These are phyloP conservation scores for Oplegnathus fasciatus DNA, from an alignment of 2,113 vertebrate species.

Conservation along the genomic window DNA sequence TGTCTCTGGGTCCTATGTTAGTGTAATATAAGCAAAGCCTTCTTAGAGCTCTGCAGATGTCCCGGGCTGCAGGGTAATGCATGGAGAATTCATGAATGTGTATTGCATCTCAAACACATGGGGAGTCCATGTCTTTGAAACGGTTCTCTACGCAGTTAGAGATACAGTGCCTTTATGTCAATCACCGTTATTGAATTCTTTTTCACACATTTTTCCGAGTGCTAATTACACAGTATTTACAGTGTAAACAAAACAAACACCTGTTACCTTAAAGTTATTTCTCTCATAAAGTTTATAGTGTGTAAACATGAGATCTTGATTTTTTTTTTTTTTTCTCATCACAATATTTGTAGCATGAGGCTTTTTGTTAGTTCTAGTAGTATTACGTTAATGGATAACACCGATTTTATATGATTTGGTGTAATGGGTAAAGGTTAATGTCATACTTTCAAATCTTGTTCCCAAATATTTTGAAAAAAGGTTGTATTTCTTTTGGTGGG, in stretches of 20 bases:
- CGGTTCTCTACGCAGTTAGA: slow-evolving; percentile 74
- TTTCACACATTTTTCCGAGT: slow-evolving; percentile 63
- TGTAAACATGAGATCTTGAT: slow-evolving; percentile 59
- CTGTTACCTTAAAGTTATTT: slow-evolving; percentile 70
- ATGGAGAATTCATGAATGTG: slow-evolving; percentile 53
- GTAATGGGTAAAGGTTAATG: slow-evolving; percentile 32
- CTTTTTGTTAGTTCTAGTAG: slow-evolving; percentile 57
- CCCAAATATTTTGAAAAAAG: slow-evolving; percentile 27
- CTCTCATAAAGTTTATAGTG: slow-evolving; percentile 50
- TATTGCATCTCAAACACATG: slow-evolving; percentile 48
- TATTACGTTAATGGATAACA: slow-evolving; percentile 46
- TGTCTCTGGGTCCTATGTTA: slow-evolving; percentile 86
- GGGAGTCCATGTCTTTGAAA: slow-evolving; percentile 49
- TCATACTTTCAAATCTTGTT: slow-evolving; percentile 33
- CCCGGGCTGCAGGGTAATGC: slow-evolving; percentile 41
- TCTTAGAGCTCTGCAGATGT: slow-evolving; percentile 78
- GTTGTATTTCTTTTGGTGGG: background rate
- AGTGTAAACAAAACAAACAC: slow-evolving; percentile 68
- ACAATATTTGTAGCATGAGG: slow-evolving; percentile 62
- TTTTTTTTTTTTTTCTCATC: slow-evolving; percentile 23
- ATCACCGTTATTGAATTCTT: slow-evolving; percentile 62
- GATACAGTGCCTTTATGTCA: slow-evolving; percentile 85
- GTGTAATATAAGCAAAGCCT: slow-evolving; percentile 46
- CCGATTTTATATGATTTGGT: slow-evolving; percentile 59
- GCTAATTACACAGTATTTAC: slow-evolving; percentile 66